Base-by-base conservation (phyloP, 2,888 invertebrate genomes). In the Andricus curvator region DNA sequence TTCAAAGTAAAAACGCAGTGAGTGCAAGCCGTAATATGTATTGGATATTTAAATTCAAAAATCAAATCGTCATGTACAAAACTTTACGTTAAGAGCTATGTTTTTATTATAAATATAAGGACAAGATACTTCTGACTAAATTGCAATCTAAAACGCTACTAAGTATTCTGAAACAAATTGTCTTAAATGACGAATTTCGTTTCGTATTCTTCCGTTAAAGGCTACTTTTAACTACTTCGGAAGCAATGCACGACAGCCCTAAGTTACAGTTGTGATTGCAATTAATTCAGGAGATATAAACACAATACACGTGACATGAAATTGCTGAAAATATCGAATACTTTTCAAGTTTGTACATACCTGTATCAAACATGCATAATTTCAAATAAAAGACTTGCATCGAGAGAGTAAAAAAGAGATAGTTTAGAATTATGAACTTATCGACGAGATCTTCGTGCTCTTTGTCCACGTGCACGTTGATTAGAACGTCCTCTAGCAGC, bases 381-480 rank as follows among this genome's bases (percentile, higher is more conserved):
- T 51, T 48, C 20, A 51, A 51, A 51, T 33, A 33, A 51, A 74
- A 74, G 51, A 33, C 56, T 56, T 17, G 29, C n/a, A 56, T 25
- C 48, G 13, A 68, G 20, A 68, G 25, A 68, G 48, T 48, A 68
- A 51, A 74, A 33, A 70, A 78, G 66, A 78, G 67, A 70, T 67
- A 29, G 33, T 29, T 37, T 11, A 66, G 1, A n/a, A n/a, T 33
- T 2, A 29, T 29, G 17, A 48, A 29, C 81, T 90, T 91, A 93
- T 89, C 92, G 91, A 62, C 92, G 89, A 33, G 91, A 92, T 86
- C 92, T 88, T 79, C 92, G 87, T 4, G 91, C 91, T 64, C 92
- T 89, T 13, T 85, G 84, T 56, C 91, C 89, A 29, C 90, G 88
- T 22, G 88, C 90, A 56, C 91, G 89, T 0, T 62, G 51, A n/a